Base-by-base conservation (phyloP, 2,888 invertebrate species). In the Congeria kusceri region DNA sequence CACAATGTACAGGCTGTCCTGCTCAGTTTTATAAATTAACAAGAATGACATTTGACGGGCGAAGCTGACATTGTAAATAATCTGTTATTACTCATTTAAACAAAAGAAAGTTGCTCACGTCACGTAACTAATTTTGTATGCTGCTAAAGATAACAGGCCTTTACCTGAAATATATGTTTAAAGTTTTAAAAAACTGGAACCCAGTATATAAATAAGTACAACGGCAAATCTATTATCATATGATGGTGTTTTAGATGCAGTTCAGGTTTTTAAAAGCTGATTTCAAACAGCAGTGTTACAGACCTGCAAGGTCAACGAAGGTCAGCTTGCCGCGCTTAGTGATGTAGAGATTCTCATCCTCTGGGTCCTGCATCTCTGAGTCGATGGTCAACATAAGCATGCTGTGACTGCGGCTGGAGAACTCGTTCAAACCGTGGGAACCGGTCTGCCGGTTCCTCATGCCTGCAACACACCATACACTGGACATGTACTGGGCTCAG, bases 261-360 rank as follows among this genome's bases (percentile, higher is more conserved):
- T 13, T 46, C 46, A 46, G 46, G 46, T 13, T 46, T 13, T 46
- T 13, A 46, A 46, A 46, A 11, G 11, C 11, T 46, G 46, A n/a
- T n/a, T n/a, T n/a, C n/a, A 20, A 4, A 7, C 3, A 53, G n/a
- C 5, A 20, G 23, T 53, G 15, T 53, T 7, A 32, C 39, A n/a
- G 72, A 92, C 98, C 98, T 0, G 98, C 98, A 77, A 98, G 94
- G 94, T 98, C 98, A 9, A 98, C 98, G 93, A 98, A 98, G 94
- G 98, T 98, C 70, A 98, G 96, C 94, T 98, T 98, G 29, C 98
- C 98, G 89, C 97, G 97, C 87, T 97, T 96, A 46, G 97, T 97
- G 87, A 98, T 96, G 88, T 97, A 97, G 58, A 97, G 96, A 58
- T 96, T 96, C 80, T 92, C 91, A 74, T 94, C 94, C 9, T 93